Base-by-base conservation (phyloP, 2,797 vertebrate genomes). In the Falco rusticolus region DNA sequence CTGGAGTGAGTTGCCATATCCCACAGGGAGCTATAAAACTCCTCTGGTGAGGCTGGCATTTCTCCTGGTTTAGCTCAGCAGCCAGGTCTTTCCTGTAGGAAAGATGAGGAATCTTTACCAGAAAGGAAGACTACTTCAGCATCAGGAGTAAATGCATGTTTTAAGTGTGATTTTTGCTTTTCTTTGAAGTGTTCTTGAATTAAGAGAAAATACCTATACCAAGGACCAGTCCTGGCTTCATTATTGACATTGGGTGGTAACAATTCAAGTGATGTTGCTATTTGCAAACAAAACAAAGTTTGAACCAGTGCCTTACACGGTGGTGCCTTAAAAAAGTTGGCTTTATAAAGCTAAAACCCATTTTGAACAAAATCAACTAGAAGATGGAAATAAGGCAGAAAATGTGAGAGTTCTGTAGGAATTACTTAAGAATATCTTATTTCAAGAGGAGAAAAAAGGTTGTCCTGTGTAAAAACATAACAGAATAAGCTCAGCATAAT, bases 41-140 rank as follows among this genome's bases (percentile, higher is more conserved):
- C 63, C 68, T 94, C 75, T 84, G 92, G 93, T 76, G 72, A 87
- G 59, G 57, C 76, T 95, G 90, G 89, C 69, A 12, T 34, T 84
- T 81, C 60, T 95, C 86, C 90, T 88, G 50, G 50, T 37, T 65
- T 45, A 39, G n/a, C 72, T 78, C 51, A 33, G 61, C 59, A 92
- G 87, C 86, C 78, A 92, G 83, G 53, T 69, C 72, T 59, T 92
- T 92, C 66, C 76, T 13, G 8, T 43, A 91, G 63, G 39, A 94
- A 88, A 53, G 61, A 75, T 5, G 45, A 89, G 37, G 75, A 89
- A 51, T 29, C 66, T 90, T 92, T 87, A 92, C 75, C 53, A 60
- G 64, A 70, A 83, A 68, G 43, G 34, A 92, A 90, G 19, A 28
- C 22, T 72, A 31, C 22, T 72, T 65, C 29, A 17, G n/a, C 41